Conservation (phyloP, 2,113 vertebrate genomes). For the Forbesichthys papilliferus region DNA sequence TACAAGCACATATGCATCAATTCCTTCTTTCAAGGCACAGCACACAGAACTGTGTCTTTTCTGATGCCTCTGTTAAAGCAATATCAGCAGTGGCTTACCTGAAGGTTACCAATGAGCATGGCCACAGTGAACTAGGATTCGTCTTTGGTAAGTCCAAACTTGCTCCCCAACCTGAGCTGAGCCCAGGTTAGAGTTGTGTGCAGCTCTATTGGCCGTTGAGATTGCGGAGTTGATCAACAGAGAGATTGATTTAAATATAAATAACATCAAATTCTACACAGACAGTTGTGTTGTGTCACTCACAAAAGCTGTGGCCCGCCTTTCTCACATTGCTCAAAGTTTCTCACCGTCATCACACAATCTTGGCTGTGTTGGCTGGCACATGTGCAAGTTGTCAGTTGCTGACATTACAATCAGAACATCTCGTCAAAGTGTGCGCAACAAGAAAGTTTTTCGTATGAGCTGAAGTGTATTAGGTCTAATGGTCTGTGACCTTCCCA, state of each 20-base stretch:
- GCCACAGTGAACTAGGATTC: too few species aligned
- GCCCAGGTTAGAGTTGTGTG: constrained; percentile 24
- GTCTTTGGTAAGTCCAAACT: constrained; percentile 10
- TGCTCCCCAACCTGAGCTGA: constrained; percentile 20
- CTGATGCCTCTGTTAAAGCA: too few species aligned
- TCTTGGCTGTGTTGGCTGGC: constrained; percentile 13
- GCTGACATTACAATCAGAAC: background rate
- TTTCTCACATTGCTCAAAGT: constrained; percentile 11
- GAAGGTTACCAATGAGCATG: too few species aligned
- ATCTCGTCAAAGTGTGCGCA: background rate
- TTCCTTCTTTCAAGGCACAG: too few species aligned
- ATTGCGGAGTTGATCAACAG: background rate
- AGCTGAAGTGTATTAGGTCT: too few species aligned
- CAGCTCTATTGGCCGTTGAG: constrained; percentile 17
- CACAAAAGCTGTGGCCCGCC: background rate
- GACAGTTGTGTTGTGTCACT: background rate
- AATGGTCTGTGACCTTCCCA: too few species aligned
- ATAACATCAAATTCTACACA: background rate
- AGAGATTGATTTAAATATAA: background rate
- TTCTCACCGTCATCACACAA: background rate
- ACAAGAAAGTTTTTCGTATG: too few species aligned
- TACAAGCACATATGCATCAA: too few species aligned
- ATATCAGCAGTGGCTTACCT: too few species aligned
- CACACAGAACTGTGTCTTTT: background rate
- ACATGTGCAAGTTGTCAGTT: background rate